Evolutionary conservation across 2,888 invertebrate genomes (phyloP), one percentile per base, ranked within the genome.

Genomic region (Crepidodera aurea): DNA sequence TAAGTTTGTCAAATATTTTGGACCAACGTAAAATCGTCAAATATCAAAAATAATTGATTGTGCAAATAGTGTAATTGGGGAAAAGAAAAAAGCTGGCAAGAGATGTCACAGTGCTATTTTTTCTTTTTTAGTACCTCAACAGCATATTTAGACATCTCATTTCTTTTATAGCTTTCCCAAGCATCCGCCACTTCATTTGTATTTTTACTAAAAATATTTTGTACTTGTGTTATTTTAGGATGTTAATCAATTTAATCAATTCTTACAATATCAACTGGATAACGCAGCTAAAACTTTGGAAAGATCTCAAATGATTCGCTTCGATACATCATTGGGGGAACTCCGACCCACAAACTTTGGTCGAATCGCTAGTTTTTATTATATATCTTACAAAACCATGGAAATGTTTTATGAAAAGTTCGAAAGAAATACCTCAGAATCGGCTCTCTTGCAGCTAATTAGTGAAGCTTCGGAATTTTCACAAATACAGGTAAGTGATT

Each of bases 311-410:
- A 98, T 99, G 98, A 89, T 98, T 63, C 86, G 98, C 0, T 99
- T 91, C 78, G 94, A 95, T 79, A 87, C 89, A 61, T 83, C 88
- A 56, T 93, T 93, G 0, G 93, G 94, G 50, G 93, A 93, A 76
- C 85, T 96, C 8, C 87, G 87, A 71, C 82, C 89, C 1, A 92
- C 91, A 1, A 96, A 98, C 82, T 84, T 97, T 67, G 99, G 99
- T 0, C 87, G 99, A 57, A 98, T 96, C 10, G 97, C 99, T 0
- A 97, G 97, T 77, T 95, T 98, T 80, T 99, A 92, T 82, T 99
- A 99, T 81, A 94, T 99, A 64, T 98, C 96, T 67, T 93, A 93
- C 77, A 94, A 95, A 71, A 98, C 98, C 0, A 92, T 99, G 72
- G 93, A 96, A 79, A 88, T 91, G 15, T 95, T 98, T 81, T 96